Evolutionary conservation across 53 echinoderm and acorn worm species (phyloP), one percentile per base, ranked within the genome.

Genomic region (Henricia sp.): DNA sequence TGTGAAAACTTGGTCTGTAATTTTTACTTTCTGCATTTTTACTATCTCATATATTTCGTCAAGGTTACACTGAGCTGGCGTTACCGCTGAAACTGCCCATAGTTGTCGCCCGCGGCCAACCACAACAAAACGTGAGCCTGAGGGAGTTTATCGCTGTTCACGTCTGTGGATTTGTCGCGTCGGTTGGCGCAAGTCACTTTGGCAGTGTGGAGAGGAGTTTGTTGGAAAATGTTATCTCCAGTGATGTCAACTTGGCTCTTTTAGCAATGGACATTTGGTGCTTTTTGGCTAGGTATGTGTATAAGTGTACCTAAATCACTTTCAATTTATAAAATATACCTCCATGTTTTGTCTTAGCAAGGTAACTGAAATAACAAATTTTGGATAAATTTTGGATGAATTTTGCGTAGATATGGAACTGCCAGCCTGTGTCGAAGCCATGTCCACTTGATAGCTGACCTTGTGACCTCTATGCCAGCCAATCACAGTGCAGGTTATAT

Each of bases 181-280:
- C 94, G 2, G 52, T 92, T 30, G 84, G 92, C 12, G 68, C 85
- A 0, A 36, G 42, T 40, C 72, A 90, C 53, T 99, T 92, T 54
- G 63, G 55, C 58, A 32, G 64, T 50, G 70, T 92, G 5, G 99
- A 95, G 67, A 82, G 68, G 32, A 75, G 84, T 68, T 78, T 99
- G 9, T 67, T 99, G 39, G 37, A 69, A 32, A 88, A 90, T 58
- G 80, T 92, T 9, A 48, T 99, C 39, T 38, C 72, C 37, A 29
- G 71, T 43, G 52, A 91, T 43, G 66, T 84, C n/a, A 58, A 77
- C 37, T 25, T 33, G 14, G 92, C 95, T 17, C 66, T 92, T 77
- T 57, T 92, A 9, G 92, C 99, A 14, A 89, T 92, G 73, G 99
- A 99, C 75, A 70, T 94, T 0, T 99, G 99, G 99, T 99, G 94